Evolutionary conservation across 1,140 invertebrate genomes (phyloP).

Genomic region (Aphaenogaster ashmeadi): DNA sequence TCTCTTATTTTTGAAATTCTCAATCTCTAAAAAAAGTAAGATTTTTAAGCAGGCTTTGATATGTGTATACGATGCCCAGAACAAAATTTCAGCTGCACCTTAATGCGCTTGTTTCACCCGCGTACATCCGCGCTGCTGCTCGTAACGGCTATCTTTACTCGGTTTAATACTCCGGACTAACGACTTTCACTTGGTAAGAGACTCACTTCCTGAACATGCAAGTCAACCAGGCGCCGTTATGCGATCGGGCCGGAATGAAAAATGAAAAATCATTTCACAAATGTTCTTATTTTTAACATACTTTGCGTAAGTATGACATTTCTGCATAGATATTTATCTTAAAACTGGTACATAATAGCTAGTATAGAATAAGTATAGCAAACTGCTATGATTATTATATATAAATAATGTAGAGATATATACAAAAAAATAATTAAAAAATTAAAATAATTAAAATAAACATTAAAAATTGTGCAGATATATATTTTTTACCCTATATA

Average conservation of each 20-base stretch:
- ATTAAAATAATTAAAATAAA: no score
- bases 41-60: not conserved
- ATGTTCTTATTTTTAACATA: constrained; percentile 1
- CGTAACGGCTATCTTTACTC: constrained; percentile 17
- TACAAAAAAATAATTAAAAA: not conserved
- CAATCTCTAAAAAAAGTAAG: not conserved
- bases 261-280: constrained; percentile 51
- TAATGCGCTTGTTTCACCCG: not conserved
- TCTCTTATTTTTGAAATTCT: not conserved
- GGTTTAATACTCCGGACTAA: constrained; percentile 59
- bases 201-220: constrained; percentile 73
- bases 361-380: not conserved
- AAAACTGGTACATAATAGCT: not conserved
- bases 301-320: constrained; percentile 14
- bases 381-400: not conserved
- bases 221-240: constrained; percentile 57
- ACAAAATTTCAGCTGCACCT: constrained; percentile 29
- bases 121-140: not conserved
- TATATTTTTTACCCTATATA: no score
- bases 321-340: constrained; percentile 1
- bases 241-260: constrained; percentile 54
- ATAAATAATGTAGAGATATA: not conserved
- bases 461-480: not conserved
- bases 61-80: not conserved
- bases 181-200: constrained; percentile 76